Conservation (phyloP, 2,113 vertebrate species). For the Cranoglanis bouderius region DNA sequence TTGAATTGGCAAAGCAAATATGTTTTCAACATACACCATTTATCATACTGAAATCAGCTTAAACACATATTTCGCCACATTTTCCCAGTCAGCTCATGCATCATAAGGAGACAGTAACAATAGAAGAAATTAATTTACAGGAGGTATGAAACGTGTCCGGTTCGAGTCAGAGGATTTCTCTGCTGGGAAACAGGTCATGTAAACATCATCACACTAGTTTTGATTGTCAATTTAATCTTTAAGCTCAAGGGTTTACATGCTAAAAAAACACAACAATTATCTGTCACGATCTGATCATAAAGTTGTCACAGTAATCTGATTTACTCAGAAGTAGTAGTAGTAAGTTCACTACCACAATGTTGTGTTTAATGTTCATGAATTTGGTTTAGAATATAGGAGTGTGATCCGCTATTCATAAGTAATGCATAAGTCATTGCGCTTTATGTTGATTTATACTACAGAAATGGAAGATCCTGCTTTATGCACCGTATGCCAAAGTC, state of each 20-base stretch:
- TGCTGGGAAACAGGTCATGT: conserved; percentile 27
- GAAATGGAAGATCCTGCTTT: too few species aligned
- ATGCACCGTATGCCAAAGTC: too few species aligned
- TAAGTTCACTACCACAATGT: neutral
- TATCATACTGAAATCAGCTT: conserved; percentile 38
- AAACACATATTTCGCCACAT: conserved; percentile 1
- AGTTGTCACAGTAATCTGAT: neutral
- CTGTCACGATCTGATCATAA: neutral
- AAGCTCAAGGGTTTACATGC: conserved; percentile 8
- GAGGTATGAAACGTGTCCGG: conserved; percentile 7
- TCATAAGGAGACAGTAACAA: neutral
- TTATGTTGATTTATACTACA: neutral
- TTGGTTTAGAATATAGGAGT: neutral
- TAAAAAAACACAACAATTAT: neutral
- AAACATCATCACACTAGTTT: conserved; percentile 14
- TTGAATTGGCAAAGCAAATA: conserved; percentile 40
- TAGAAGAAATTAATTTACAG: conserved; percentile 15
- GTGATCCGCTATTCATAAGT: neutral
- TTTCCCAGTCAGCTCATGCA: conserved; percentile 9
- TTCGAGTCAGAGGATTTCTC: conserved; percentile 30
- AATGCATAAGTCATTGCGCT: neutral
- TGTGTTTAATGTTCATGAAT: neutral
- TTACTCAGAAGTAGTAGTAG: neutral
- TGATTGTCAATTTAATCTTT: conserved; percentile 35
- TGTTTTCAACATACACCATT: conserved; percentile 40